These are phyloP conservation scores for Karalla daura DNA, from an alignment of 2,797 vertebrate genomes.

Conservation along the genomic window DNA sequence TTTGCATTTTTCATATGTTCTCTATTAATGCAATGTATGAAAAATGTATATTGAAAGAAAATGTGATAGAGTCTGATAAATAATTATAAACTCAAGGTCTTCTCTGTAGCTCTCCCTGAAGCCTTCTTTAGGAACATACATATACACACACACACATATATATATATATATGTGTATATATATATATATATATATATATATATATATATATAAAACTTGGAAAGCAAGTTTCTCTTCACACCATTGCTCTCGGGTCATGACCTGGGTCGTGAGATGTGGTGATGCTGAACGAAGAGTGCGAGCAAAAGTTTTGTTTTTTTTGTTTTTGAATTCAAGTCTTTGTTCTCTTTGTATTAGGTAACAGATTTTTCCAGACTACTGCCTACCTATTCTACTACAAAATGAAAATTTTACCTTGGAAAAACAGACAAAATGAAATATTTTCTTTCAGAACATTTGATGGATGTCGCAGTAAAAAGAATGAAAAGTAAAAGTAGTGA, in stretches of 20 bases:
- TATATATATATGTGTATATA: too few species aligned
- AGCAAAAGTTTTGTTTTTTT: not conserved
- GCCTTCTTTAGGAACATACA: not conserved
- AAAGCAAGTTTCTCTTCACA: too few species aligned
- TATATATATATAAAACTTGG: too few species aligned
- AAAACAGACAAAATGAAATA: not conserved
- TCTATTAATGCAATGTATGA: not conserved
- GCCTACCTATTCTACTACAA: too few species aligned
- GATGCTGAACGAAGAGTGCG: not conserved
- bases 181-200: too few species aligned
- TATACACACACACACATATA: too few species aligned
- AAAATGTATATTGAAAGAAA: not conserved
- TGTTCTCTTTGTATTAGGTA: not conserved
- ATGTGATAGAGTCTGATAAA: not conserved
- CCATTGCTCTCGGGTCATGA: not conserved
- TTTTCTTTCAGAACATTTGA: too few species aligned
- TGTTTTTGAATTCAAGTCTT: not conserved
- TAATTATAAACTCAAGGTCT: not conserved
- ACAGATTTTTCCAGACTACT: not conserved
- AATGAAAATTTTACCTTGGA: not conserved
- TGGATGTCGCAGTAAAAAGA: not conserved
- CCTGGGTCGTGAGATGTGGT: too few species aligned
- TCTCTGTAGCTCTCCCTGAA: not conserved
- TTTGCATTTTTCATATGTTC: not conserved
- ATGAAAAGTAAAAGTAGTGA: not conserved